Conservation (phyloP, 2,888 invertebrate species). For the Trimorus sp. region DNA sequence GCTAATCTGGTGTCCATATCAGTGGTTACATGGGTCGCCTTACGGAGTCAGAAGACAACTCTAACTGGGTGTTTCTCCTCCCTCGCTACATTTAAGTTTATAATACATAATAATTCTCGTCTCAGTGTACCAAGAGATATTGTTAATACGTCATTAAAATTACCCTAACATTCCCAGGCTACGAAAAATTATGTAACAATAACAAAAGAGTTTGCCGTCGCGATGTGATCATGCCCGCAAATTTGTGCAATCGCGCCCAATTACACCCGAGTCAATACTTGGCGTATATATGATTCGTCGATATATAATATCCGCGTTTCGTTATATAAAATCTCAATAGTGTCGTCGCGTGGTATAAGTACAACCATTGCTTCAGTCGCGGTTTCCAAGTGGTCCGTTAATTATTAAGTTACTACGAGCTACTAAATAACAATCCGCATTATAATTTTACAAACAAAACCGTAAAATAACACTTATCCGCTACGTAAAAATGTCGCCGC, state of each 20-base stretch:
- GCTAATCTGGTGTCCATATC: slow-evolving; percentile 25
- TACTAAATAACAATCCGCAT: slow-evolving; percentile 67
- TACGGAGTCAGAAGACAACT: background rate
- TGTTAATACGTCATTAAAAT: slow-evolving; percentile 52
- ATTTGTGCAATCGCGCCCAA: slow-evolving; percentile 39
- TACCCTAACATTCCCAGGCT: slow-evolving; percentile 63
- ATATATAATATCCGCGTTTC: slow-evolving; percentile 1
- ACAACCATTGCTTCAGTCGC: slow-evolving; percentile 52
- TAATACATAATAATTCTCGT: slow-evolving; percentile 51
- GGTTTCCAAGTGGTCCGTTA: slow-evolving; percentile 50
- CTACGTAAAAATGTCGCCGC: slow-evolving; percentile 46
- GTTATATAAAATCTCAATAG: slow-evolving; percentile 55
- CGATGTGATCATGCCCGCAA: slow-evolving; percentile 58
- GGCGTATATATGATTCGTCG: background rate
- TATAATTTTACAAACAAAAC: slow-evolving; percentile 68
- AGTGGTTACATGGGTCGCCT: slow-evolving; percentile 25
- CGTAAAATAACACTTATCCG: slow-evolving; percentile 59
- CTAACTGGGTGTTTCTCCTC: slow-evolving; percentile 28
- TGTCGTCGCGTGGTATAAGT: slow-evolving; percentile 41
- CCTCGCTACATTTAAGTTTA: slow-evolving; percentile 46
- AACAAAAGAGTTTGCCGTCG: slow-evolving; percentile 32
- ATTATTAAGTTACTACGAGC: slow-evolving; percentile 62
- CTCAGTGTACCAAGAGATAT: slow-evolving; percentile 50
- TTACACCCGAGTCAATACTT: slow-evolving; percentile 57
- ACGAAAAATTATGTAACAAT: slow-evolving; percentile 55